Conservation (phyloP, 2,797 vertebrate species). For the Iguana delicatissima region DNA sequence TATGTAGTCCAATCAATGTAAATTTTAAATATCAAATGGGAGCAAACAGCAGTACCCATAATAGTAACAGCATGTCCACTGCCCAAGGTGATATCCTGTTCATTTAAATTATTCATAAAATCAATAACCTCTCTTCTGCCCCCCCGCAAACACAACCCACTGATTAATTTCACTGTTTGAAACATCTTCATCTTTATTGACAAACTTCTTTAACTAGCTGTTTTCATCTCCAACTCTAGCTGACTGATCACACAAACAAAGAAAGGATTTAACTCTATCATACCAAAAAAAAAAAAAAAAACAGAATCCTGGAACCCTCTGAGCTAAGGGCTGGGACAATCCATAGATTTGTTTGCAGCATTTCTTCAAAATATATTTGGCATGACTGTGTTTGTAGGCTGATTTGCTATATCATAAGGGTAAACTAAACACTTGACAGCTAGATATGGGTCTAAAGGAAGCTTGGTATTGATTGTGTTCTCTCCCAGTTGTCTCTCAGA, state of each 20-base stretch:
- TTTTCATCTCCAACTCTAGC: slow-evolving; percentile 2
- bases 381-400: neutral
- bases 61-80: slow-evolving; percentile 4
- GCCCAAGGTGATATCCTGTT: slow-evolving; percentile 9
- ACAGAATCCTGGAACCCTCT: neutral
- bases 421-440: neutral
- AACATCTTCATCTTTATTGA: slow-evolving; percentile 22
- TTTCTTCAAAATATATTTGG: neutral
- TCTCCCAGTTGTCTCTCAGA: too few species aligned
- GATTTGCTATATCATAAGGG: neutral
- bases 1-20: neutral
- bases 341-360: neutral
- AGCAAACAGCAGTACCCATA: slow-evolving; percentile 9
- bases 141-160: too few species aligned
- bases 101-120: slow-evolving; percentile 34
- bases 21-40: too few species aligned
- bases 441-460: neutral
- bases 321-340: neutral
- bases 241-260: neutral
- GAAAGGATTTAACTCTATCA: neutral
- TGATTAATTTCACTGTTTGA: slow-evolving; percentile 19
- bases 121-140: slow-evolving; percentile 1
- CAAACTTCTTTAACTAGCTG: slow-evolving; percentile 10
- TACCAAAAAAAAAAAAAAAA: too few species aligned
- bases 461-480: too few species aligned